Base-by-base conservation (phyloP, 2,113 vertebrate species). In the Caranx ignobilis region DNA sequence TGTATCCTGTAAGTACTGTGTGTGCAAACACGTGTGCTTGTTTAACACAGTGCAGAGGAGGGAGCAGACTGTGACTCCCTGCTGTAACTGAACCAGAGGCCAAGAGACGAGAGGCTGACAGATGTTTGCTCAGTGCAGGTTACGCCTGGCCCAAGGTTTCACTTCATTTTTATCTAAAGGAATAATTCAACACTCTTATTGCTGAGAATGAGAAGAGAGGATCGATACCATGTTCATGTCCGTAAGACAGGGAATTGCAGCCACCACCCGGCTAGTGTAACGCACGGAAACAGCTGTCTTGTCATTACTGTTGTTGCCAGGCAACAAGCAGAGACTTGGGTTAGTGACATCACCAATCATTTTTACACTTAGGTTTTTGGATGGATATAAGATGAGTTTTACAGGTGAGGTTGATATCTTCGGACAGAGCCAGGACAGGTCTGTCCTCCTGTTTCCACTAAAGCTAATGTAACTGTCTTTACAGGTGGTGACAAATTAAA, bases 161-260 rank as follows among this genome's bases (percentile, higher is more conserved):
- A 18, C 10, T 48, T 87, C 15, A 68, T 72, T 81, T 76, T 66
- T 45, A 76, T 85, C 61, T 62, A 64, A 71, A 55, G 10, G 26
- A 60, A 56, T 9, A 64, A 8, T 34, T 48, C 9, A 9, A 75
- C 18, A 54, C 39, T 72, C 12, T 48, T 21, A 11, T 71, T 64
- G 72, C 16, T 35, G 34, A 31, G 4, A 54, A 41, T 21, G 32
- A 21, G n/a, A 55, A 69, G 11, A n/a, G 16, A 52, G 12, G 47
- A 54, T 19, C 6, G 1, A 64, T 34, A 0, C 18, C 7, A 16
- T 6, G 31, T 18, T 69, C 16, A n/a, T 37, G 19, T 26, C 31
- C 5, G 11, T 50, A 39, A 45, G 31, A 65, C 50, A 41, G 50
- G 41, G 56, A 66, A 11, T 55, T 19, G 41, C n/a, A 45, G 11